Evolutionary conservation across 2,113 vertebrate species (phyloP), one percentile per base, ranked within the genome.

Genomic region (Microcebus lehilahytsara): DNA sequence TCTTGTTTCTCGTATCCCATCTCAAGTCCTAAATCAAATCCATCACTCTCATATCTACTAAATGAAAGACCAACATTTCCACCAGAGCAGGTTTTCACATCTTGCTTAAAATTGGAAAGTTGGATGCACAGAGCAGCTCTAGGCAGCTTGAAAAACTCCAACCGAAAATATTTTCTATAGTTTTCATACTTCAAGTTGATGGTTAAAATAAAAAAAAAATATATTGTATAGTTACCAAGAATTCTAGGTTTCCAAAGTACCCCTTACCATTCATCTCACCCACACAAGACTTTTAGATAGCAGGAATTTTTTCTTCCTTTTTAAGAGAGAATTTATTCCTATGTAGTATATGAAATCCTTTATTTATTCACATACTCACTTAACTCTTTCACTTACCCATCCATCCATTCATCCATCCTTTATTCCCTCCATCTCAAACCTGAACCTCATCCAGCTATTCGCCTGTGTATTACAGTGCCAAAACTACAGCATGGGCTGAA

Each of bases 291-390:
- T 72, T 80, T 27, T 72, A 85, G 16, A 22, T 71, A 34, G 3
- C 25, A 69, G 25, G 78, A 78, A 6, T 37, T 83, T 37, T 83
- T 79, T 86, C 56, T 80, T 85, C 37, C 42, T 85, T 23, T 75
- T 81, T 93, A 89, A 77, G 51, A 81, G 37, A 79, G 49, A 95
- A 88, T 51, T 56, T 86, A 91, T 74, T 95, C n/a, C 46, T 80
- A 22, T 51, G 34, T 72, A 88, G 40, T 64, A 34, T 16, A 27
- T 22, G 25, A 40, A 11, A n/a, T 2, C 6, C 60, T 60, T 94
- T 86, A 92, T 42, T 92, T 32, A 85, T 7, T 12, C 22, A 51
- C 30, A 37, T 4, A 32, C 6, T 22, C 6, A 25, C 16, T 67
- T 9, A 64, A 53, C 30, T 53, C 32, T 62, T 87, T 74, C 46